phyloP scores from a whole-genome alignment of 2,113 vertebrate genomes.

The Cromileptes altivelis region DNA sequence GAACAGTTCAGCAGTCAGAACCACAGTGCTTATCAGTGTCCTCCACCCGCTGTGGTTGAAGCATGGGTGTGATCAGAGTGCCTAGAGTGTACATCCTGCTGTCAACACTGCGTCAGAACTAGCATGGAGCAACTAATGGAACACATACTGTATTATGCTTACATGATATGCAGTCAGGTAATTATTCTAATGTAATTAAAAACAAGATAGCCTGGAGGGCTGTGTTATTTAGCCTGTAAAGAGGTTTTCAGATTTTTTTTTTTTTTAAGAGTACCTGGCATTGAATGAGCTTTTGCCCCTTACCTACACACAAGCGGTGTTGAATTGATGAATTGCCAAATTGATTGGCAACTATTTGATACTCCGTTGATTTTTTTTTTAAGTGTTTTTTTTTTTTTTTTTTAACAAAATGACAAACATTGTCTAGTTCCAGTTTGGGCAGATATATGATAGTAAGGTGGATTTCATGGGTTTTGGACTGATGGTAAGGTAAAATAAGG shows the following conservation, averaged over 20 bases:
- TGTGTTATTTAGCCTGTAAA: neutral
- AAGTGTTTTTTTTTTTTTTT: neutral
- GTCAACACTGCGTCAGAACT: neutral
- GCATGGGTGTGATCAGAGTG: constrained; percentile 20
- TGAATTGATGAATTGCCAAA: too few relatives aligned
- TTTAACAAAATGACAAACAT: neutral
- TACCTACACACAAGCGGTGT: too few relatives aligned
- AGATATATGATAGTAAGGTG: neutral
- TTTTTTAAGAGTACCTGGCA: too few relatives aligned
- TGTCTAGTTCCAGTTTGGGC: neutral
- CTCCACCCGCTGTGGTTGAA: neutral
- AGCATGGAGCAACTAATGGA: neutral
- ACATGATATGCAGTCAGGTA: neutral
- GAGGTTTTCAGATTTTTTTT: too few relatives aligned
- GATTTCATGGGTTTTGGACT: neutral
- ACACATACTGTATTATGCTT: neutral
- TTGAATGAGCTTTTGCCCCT: too few relatives aligned
- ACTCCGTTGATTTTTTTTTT: neutral
- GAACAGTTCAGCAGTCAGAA: neutral
- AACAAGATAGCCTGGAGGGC: neutral
- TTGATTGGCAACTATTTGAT: neutral
- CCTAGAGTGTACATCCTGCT: neutral
- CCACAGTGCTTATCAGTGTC: neutral
- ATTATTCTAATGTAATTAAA: neutral
- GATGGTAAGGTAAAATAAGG: neutral